Evolutionary conservation across 2,113 vertebrate genomes (phyloP).

Genomic region (Phylloscopus trochiloides): DNA sequence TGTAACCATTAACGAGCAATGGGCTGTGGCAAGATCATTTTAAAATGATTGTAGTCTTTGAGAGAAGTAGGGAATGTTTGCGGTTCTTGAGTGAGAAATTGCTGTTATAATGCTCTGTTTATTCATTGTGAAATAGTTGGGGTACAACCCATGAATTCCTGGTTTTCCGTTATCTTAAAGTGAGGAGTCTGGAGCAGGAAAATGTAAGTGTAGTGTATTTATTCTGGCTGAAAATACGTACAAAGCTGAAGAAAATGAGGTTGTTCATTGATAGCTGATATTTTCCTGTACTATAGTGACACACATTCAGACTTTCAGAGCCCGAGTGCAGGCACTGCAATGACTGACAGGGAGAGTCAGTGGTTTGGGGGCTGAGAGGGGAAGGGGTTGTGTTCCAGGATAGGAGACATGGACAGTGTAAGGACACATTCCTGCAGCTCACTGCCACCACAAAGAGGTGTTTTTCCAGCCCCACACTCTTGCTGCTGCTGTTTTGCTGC

Average conservation of each 20-base stretch:
- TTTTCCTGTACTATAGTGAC: not conserved
- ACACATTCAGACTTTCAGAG: not conserved
- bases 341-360: not conserved
- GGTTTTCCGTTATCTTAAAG: slow-evolving; percentile 43
- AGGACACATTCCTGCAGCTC: not conserved
- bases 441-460: not conserved
- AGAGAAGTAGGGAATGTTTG: slow-evolving; percentile 24
- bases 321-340: not conserved
- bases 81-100: slow-evolving; percentile 29
- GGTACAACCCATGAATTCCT: slow-evolving; percentile 40
- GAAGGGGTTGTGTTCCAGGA: not conserved
- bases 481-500: not conserved
- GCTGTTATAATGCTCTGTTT: slow-evolving; percentile 44
- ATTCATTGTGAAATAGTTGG: slow-evolving; percentile 52
- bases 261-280: not conserved
- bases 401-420: not conserved
- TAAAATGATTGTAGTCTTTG: not conserved
- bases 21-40: not conserved
- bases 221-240: slow-evolving; percentile 17
- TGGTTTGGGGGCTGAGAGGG: not conserved
- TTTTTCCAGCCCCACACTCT: not conserved
- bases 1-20: not conserved
- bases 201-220: slow-evolving; percentile 42
- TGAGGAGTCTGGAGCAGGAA: slow-evolving; percentile 46
- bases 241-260: slow-evolving; percentile 1